Conservation (phyloP, 2,113 vertebrate species). For the Hypomesus transpacificus region DNA sequence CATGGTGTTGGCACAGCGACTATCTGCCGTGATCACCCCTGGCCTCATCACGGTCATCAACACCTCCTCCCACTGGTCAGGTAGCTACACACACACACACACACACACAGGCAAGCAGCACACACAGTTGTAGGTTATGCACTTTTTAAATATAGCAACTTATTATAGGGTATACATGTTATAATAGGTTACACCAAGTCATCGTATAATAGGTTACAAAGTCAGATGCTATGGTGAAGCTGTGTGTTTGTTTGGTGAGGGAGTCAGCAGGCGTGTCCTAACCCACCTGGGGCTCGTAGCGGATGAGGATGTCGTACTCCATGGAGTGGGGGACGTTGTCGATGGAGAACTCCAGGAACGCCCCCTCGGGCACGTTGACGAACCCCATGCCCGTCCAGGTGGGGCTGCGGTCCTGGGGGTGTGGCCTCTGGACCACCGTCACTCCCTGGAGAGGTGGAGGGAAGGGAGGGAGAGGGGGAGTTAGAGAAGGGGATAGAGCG, state of each 20-base stretch:
- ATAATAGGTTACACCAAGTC: too few species aligned
- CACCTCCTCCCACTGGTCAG: constrained; percentile 95
- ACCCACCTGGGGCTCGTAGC: constrained; percentile 93
- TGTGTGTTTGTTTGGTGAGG: too few species aligned
- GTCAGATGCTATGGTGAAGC: too few species aligned
- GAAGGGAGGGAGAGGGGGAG: neutral
- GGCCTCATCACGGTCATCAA: constrained; percentile 83
- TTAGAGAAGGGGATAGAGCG: neutral
- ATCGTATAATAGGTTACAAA: too few species aligned
- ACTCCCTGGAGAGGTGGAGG: constrained; percentile 73
- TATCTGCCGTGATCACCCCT: constrained; percentile 80
- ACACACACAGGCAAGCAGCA: constrained; percentile 10
- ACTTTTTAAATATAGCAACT: too few species aligned
- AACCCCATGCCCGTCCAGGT: constrained; percentile 96
- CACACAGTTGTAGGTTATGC: neutral
- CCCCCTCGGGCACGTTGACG: constrained; percentile 89
- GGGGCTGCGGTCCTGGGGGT: constrained; percentile 80
- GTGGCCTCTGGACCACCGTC: constrained; percentile 77
- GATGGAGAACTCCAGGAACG: constrained; percentile 86
- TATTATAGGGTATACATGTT: too few species aligned
- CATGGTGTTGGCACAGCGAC: constrained; percentile 89
- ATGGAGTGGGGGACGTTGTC: constrained; percentile 92
- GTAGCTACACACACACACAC: constrained; percentile 70
- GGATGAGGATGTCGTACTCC: constrained; percentile 92
- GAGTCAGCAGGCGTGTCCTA: neutral